Evolutionary conservation across 2,113 vertebrate genomes (phyloP).

Genomic region (Scolopax mira): DNA sequence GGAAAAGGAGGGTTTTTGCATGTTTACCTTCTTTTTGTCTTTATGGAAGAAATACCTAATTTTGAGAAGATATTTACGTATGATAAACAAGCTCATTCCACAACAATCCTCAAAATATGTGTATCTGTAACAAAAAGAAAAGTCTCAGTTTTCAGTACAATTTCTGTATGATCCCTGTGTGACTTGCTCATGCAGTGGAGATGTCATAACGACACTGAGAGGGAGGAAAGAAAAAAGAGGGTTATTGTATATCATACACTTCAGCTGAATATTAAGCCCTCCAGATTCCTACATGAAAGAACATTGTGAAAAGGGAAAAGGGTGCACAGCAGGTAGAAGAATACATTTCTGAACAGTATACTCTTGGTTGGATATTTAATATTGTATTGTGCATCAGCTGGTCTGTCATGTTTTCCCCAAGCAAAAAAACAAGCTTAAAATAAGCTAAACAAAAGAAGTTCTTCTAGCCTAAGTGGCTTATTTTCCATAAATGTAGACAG

Average conservation of each 20-base stretch:
- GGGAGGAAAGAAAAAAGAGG: background rate
- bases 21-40: background rate
- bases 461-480: background rate
- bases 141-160: background rate
- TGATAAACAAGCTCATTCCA: background rate
- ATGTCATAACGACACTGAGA: background rate
- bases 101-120: background rate
- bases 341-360: background rate
- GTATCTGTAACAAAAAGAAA: background rate
- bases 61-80: background rate
- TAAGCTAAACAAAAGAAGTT: background rate
- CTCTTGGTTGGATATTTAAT: background rate
- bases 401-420: background rate
- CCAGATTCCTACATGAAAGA: background rate
- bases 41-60: background rate
- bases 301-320: background rate
- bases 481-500: background rate
- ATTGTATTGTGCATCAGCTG: background rate
- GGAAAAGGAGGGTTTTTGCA: fast-evolving
- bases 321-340: background rate
- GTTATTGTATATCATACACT: background rate
- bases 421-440: background rate
- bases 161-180: background rate
- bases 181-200: background rate
- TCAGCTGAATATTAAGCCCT: background rate